phyloP scores from a whole-genome alignment of 2,888 invertebrate genomes.

The Hemaris fuciformis region DNA sequence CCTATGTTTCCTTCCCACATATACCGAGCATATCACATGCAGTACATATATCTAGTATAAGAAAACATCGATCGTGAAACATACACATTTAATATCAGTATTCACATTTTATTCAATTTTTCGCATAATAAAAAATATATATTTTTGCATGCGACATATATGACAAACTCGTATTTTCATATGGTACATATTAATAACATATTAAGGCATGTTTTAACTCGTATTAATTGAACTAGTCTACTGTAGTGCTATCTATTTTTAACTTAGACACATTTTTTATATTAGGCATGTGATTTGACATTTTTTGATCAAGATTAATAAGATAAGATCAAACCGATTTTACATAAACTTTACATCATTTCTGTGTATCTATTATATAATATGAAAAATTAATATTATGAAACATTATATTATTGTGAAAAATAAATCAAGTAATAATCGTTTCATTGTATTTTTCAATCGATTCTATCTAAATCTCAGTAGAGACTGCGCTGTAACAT shows the following conservation, averaged over 20 bases:
- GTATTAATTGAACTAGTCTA: slow-evolving; percentile 11
- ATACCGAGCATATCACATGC: not conserved
- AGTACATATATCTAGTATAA: not conserved
- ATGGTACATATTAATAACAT: slow-evolving; percentile 2
- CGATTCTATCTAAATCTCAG: too few relatives aligned
- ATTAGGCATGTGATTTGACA: not conserved
- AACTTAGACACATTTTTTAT: not conserved
- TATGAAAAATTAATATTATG: too few relatives aligned
- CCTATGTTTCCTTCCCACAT: not conserved
- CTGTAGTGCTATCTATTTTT: not conserved
- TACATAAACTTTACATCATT: too few relatives aligned
- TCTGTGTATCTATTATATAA: too few relatives aligned
- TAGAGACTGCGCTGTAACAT: too few relatives aligned
- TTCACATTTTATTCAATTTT: not conserved
- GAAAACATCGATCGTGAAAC: not conserved
- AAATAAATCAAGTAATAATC: too few relatives aligned
- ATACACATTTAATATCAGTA: not conserved
- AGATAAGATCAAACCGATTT: too few relatives aligned
- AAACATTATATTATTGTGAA: too few relatives aligned
- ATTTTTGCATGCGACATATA: not conserved
- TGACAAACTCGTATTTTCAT: not conserved
- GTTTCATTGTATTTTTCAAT: too few relatives aligned
- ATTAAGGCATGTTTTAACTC: slow-evolving; percentile 5
- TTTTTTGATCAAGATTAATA: slow-evolving; percentile 16
- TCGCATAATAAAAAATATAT: not conserved